Conservation (phyloP, 2,888 invertebrate genomes). For the Tipula helvola region DNA sequence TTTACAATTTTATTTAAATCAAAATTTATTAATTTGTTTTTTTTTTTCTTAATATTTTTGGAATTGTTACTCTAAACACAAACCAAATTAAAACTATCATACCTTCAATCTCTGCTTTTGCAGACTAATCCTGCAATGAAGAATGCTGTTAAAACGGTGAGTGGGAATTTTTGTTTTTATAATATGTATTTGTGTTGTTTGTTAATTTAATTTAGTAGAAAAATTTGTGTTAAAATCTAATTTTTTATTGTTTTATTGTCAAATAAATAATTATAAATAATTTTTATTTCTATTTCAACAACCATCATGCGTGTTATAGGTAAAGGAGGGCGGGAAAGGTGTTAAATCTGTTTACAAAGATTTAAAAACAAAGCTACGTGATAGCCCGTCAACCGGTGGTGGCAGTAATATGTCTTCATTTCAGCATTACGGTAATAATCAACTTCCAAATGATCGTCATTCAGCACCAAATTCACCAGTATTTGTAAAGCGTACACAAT, state of each 20-base stretch:
- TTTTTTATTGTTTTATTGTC: conserved; percentile 6
- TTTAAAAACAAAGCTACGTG: conserved; percentile 49
- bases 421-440: background rate
- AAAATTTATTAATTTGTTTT: background rate
- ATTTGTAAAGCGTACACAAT: conserved; percentile 38
- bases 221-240: background rate
- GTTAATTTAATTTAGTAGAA: background rate
- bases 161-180: conserved; percentile 33
- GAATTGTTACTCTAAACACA: background rate
- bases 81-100: background rate
- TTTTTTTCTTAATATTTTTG: background rate
- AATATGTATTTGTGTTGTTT: background rate
- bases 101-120: conserved; percentile 30
- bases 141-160: conserved; percentile 88
- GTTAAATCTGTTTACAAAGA: conserved; percentile 69
- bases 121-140: conserved; percentile 91
- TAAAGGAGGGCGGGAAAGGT: conserved; percentile 60
- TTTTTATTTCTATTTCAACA: conserved; percentile 10
- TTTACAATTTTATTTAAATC: background rate
- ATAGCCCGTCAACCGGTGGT: conserved; percentile 15
- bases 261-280: background rate
- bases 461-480: conserved; percentile 58
- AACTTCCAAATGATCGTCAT: conserved; percentile 19
- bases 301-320: conserved; percentile 34
- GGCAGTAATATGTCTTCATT: conserved; percentile 24